These are phyloP conservation scores for Paradoxurus hermaphroditus DNA, from an alignment of 2,113 vertebrate species.

Conservation along the genomic window DNA sequence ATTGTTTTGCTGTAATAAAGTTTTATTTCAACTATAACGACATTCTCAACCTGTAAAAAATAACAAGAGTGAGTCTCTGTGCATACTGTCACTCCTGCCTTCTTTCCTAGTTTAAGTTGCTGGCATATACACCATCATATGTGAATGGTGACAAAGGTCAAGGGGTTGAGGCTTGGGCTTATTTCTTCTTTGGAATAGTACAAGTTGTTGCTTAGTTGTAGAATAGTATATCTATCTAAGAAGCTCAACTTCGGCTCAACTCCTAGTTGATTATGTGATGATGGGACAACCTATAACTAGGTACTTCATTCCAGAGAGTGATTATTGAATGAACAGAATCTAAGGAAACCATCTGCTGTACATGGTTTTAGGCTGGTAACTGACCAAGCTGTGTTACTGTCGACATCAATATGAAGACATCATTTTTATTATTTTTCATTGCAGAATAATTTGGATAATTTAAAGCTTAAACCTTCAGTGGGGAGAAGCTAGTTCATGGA, in stretches of 20 bases:
- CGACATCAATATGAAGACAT: not conserved
- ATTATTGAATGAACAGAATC: slow-evolving; percentile 22
- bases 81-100: not conserved
- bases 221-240: not conserved
- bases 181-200: not conserved
- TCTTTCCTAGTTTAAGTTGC: not conserved
- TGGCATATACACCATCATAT: not conserved
- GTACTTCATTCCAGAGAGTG: not conserved
- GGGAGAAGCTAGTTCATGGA: not conserved
- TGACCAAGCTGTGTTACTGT: not conserved
- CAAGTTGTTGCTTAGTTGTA: not conserved
- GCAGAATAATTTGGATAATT: not conserved
- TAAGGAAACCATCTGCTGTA: not conserved
- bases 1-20: not conserved
- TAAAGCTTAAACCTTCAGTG: not conserved
- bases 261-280: not conserved
- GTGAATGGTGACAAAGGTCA: not conserved
- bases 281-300: not conserved
- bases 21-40: not conserved
- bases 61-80: not conserved
- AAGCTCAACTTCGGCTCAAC: not conserved
- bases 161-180: not conserved
- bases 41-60: not conserved
- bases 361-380: not conserved
- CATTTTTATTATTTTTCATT: slow-evolving; percentile 31